Percentiles rank a stretch among this genome's conserved stretches.
These are phyloP conservation scores for Chaetodon trifasciatus DNA, from an alignment of 2,797 vertebrate species.

Conservation along the genomic window DNA sequence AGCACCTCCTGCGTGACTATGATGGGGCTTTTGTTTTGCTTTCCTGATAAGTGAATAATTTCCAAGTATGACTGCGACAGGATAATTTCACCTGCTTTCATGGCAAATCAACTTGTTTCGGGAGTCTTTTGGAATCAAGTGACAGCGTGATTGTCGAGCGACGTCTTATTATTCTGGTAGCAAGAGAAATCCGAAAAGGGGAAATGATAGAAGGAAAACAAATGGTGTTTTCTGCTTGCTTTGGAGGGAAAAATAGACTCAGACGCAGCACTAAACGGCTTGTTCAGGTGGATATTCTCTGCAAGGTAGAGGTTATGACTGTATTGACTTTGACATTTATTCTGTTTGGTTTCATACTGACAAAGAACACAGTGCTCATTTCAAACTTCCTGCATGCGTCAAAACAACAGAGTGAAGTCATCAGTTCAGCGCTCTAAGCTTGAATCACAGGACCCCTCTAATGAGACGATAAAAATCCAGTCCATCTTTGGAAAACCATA, in stretches of 20 bases:
- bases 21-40: not conserved
- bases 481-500: not conserved
- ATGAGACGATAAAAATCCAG: not conserved
- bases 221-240: constrained; percentile 2
- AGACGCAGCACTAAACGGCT: not conserved
- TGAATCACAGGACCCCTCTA: not conserved
- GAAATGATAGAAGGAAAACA: not conserved
- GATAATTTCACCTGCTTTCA: not conserved
- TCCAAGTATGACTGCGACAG: not conserved
- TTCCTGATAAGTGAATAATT: not conserved
- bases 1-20: not conserved
- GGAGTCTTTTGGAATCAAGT: not conserved
- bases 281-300: not conserved
- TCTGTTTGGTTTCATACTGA: constrained; percentile 2
- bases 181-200: not conserved
- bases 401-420: not conserved
- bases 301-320: not conserved
- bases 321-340: constrained; percentile 3
- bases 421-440: not conserved
- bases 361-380: not conserved
- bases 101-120: not conserved
- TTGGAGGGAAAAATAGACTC: not conserved
- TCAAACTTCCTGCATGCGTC: not conserved
- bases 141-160: not conserved
- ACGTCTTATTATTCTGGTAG: not conserved